These are phyloP conservation scores for Cygnus buccinator DNA, from an alignment of 2,113 vertebrate species.

Conservation along the genomic window DNA sequence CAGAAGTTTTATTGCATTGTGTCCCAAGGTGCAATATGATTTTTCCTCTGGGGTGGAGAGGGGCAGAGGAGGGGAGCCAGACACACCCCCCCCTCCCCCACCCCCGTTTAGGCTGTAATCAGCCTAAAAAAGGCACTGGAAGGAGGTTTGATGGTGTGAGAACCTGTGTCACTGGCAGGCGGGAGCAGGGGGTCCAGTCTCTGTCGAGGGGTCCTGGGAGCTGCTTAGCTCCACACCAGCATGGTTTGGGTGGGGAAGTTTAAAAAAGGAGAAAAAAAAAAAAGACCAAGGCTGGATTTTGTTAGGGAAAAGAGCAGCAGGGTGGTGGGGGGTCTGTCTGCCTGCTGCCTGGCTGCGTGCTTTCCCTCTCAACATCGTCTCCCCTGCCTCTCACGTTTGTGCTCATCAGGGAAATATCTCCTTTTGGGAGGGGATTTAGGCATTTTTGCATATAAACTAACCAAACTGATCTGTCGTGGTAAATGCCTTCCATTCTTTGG, in stretches of 20 bases:
- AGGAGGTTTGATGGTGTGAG: not conserved
- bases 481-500: not conserved
- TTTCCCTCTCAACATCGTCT: not conserved
- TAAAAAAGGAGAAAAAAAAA: not conserved
- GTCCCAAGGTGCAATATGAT: not conserved
- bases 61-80: not conserved
- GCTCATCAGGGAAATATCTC: rapidly evolving
- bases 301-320: not conserved
- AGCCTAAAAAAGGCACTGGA: not conserved
- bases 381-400: not conserved
- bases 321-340: not conserved
- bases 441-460: not conserved
- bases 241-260: not conserved
- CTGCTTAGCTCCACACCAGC: not conserved
- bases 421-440: not conserved
- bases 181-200: rapidly evolving
- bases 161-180: not conserved
- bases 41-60: not conserved
- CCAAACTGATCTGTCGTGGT: not conserved
- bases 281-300: not conserved
- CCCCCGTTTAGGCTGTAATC: not conserved
- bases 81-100: not conserved
- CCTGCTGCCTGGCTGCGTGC: rapidly evolving
- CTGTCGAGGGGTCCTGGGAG: not conserved
- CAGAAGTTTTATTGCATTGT: not conserved